Evolutionary conservation across 2,888 invertebrate genomes (phyloP).

Genomic region (Acanthopleura granulata): DNA sequence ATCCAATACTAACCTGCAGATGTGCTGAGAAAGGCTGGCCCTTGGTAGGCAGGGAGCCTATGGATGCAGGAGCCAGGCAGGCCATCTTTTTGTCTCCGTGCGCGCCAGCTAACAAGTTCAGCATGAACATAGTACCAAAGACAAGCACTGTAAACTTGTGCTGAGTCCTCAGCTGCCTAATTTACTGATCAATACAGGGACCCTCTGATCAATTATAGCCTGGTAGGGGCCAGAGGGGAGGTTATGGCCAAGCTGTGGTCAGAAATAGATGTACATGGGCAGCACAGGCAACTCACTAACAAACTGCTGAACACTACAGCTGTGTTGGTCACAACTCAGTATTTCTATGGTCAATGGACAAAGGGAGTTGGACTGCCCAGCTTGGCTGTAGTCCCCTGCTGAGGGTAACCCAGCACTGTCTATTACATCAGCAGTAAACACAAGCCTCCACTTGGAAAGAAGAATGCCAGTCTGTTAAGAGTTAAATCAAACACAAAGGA

Average conservation of each 20-base stretch:
- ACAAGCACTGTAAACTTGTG: not conserved
- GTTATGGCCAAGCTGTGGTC: conserved; percentile 3
- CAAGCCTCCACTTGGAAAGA: not conserved
- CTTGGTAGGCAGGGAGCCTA: not conserved
- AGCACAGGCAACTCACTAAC: too few species aligned
- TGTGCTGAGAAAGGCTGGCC: not conserved
- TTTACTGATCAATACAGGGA: conserved; percentile 17
- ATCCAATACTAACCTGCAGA: conserved; percentile 12
- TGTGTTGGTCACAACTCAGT: conserved; percentile 8
- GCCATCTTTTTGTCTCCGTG: conserved; percentile 4
- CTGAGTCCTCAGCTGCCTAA: conserved; percentile 9
- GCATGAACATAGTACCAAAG: not conserved
- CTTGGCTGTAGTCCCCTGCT: not conserved
- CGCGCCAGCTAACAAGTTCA: not conserved
- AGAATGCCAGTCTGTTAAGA: not conserved
- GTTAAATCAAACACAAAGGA: conserved; percentile 1
- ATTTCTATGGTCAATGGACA: not conserved
- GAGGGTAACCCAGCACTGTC: not conserved
- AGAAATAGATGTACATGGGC: not conserved
- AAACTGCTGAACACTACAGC: not conserved
- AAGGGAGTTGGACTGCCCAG: not conserved
- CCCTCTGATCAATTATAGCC: not conserved
- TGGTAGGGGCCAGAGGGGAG: not conserved
- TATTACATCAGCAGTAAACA: conserved; percentile 3
- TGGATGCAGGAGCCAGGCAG: not conserved